phyloP scores from a whole-genome alignment of 2,888 invertebrate species.

The Baccha elongata region DNA sequence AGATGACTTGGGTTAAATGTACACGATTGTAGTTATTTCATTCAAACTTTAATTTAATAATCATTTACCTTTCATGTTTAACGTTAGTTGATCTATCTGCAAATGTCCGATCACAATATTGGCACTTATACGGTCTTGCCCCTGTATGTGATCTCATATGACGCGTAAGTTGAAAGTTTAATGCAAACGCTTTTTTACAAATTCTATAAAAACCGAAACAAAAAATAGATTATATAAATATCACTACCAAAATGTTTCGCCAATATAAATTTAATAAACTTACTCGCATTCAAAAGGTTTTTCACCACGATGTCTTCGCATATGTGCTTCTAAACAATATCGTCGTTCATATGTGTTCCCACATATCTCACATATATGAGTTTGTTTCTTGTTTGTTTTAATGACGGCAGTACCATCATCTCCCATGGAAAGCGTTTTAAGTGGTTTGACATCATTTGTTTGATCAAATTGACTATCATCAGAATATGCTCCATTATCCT shows the following conservation, averaged over 20 bases:
- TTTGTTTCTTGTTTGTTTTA: constrained; percentile 74
- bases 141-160: constrained; percentile 82
- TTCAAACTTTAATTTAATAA: too few relatives aligned
- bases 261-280: constrained; percentile 46
- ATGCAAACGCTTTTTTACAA: constrained; percentile 80
- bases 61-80: constrained; percentile 80
- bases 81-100: constrained; percentile 81
- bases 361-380: constrained; percentile 80
- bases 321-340: constrained; percentile 80
- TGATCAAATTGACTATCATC: constrained; percentile 61
- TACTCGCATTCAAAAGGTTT: constrained; percentile 81
- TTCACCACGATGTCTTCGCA: constrained; percentile 81
- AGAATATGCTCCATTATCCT: constrained; percentile 58
- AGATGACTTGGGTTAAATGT: background rate
- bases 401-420: constrained; percentile 75
- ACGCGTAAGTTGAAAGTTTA: constrained; percentile 81
- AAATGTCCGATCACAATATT: constrained; percentile 80
- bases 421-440: constrained; percentile 75
- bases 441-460: constrained; percentile 41
- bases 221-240: too few relatives aligned
- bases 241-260: too few relatives aligned
- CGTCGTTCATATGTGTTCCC: constrained; percentile 81
- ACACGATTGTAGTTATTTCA: too few relatives aligned
- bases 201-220: constrained; percentile 76
- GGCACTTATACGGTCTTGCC: constrained; percentile 80